Base-by-base conservation (phyloP, 2,888 invertebrate species). In the Crepidodera aurea region DNA sequence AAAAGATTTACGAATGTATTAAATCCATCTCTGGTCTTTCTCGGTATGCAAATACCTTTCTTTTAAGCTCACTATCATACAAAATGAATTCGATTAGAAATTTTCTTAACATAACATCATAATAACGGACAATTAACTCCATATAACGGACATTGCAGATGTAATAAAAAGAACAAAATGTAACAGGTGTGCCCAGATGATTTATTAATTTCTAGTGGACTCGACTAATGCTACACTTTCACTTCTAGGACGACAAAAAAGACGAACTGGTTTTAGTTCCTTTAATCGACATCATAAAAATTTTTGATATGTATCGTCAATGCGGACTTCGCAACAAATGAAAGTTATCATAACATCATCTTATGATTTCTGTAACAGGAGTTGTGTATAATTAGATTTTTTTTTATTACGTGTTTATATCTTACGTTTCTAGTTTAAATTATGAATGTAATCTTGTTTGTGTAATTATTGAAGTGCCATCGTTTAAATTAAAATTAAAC, bases 161-260 rank as follows among this genome's bases (percentile, higher is more conserved):
- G 25, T 44, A 44, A 44, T 44, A 60, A 50, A 40, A 50, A 29
- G 29, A 54, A 48, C 40, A 54, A 60, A 54, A n/a, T 13, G 48
- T 37, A 55, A 40, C 60, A 60, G 60, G 60, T 60, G 60, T 40
- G 60, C 50, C 60, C 25, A 12, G 37, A 58, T 58, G 53, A 62
- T 53, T 62, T 62, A 62, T 62, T 46, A 58, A 54, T 62, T 53
- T 44, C 58, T 58, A 58, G 27, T 37, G 34, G 27, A 57, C 32
- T 51, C 6, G 7, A 32, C 34, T 50, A 32, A 44, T 62, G 62
- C 39, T 58, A 62, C 62, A 62, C 62, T 62, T 62, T 62, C 62
- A 62, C 62, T 62, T 29, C 15, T 25, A 18, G 29, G 51, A 50
- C 32, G 62, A 62, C 53, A 62, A 62, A 62, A 61, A 51, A 32